Conservation (phyloP, 2,113 vertebrate species). For the Tamias sibiricus region DNA sequence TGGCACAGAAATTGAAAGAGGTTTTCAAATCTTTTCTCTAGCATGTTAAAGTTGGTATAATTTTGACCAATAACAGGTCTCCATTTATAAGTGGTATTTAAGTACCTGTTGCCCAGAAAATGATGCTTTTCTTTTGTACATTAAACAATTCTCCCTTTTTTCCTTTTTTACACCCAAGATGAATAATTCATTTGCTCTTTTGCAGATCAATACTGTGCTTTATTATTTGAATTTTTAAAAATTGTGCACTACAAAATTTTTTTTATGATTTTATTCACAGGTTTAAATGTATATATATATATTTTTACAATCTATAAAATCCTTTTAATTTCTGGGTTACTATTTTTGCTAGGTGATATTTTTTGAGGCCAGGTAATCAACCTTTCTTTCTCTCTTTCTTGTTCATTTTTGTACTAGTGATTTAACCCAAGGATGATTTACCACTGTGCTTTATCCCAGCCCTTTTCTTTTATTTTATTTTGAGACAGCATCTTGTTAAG, state of each 20-base stretch:
- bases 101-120: background rate
- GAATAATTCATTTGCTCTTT: background rate
- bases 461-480: too few species aligned
- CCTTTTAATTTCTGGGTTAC: background rate
- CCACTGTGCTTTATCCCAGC: too few species aligned
- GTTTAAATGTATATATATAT: background rate
- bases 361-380: background rate
- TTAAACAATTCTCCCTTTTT: background rate
- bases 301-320: slow-evolving; percentile 11
- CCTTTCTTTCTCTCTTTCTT: too few species aligned
- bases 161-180: background rate
- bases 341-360: background rate
- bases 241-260: background rate
- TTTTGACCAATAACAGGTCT: background rate
- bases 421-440: too few species aligned
- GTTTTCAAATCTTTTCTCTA: slow-evolving; percentile 1
- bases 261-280: background rate
- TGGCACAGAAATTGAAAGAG: background rate
- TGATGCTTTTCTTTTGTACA: background rate
- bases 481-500: too few species aligned
- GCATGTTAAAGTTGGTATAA: background rate
- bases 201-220: background rate
- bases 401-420: too few species aligned
- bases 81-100: background rate
- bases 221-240: background rate